A percentile compares a stretch with the other conserved stretches of the same genome.
Conservation (phyloP, 1,140 invertebrate genomes). For the Hylaeus anthracinus region DNA sequence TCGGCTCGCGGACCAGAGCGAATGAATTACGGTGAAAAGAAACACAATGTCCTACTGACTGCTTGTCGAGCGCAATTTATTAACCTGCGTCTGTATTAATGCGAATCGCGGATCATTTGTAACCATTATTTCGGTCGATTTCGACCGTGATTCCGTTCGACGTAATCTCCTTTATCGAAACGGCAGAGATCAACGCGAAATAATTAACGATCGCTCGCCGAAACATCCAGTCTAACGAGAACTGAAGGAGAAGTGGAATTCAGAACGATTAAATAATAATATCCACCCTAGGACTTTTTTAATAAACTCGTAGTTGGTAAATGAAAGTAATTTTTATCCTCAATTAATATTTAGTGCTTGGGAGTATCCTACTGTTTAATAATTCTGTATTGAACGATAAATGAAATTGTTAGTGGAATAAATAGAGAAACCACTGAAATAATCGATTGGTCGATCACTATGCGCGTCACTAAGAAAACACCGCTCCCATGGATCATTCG, state of each 20-base stretch:
- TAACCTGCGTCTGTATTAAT: conserved; percentile 47
- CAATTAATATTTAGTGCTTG: no score
- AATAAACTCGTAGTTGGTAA: no score
- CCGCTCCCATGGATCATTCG: conserved; percentile 15
- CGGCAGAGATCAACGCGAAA: conserved; percentile 23
- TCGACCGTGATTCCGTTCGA: conserved; percentile 41
- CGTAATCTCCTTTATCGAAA: conserved; percentile 40
- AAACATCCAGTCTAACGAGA: neutral
- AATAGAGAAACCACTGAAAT: conserved; percentile 43
- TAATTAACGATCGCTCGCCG: conserved; percentile 62
- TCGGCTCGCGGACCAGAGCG: neutral
- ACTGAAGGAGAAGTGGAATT: neutral
- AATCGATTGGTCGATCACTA: neutral
- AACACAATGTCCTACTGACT: conserved; percentile 25
- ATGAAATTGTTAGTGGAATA: conserved; percentile 5
- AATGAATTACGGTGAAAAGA: conserved; percentile 25
- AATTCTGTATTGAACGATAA: no score
- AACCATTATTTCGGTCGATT: conserved; percentile 57
- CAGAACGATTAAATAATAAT: no score
- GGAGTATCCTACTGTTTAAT: no score
- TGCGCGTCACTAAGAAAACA: neutral
- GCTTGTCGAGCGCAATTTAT: conserved; percentile 37
- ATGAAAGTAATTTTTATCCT: no score
- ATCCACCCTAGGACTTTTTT: no score
- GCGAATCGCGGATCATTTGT: conserved; percentile 60